Evolutionary conservation across 2,888 invertebrate species (phyloP).

Genomic region (Melipona bicolor): DNA sequence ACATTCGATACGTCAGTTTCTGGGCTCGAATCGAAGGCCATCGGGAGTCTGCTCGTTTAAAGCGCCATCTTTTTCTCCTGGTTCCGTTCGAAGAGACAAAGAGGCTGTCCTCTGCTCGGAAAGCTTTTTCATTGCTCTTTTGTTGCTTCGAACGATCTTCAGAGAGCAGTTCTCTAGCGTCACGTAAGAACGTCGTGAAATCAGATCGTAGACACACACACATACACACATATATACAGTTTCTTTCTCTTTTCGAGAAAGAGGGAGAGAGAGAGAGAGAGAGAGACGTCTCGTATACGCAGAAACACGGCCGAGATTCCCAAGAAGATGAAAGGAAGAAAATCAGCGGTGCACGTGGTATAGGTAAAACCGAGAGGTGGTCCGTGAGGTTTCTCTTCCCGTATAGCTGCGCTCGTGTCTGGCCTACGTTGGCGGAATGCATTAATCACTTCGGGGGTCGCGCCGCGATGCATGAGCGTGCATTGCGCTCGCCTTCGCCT

Average conservation of each 20-base stretch:
- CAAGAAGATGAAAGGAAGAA: slow-evolving; percentile 79
- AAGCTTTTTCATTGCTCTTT: slow-evolving; percentile 47
- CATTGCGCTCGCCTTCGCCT: slow-evolving; percentile 54
- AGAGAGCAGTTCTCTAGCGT: slow-evolving; percentile 52
- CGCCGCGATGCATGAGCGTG: slow-evolving; percentile 65
- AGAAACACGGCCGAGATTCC: slow-evolving; percentile 67
- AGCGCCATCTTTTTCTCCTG: not conserved
- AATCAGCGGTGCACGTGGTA: slow-evolving; percentile 81
- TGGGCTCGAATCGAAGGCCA: not conserved
- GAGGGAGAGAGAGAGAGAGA: too few relatives aligned
- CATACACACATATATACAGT: not conserved
- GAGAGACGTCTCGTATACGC: slow-evolving; percentile 20
- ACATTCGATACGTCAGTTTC: not conserved
- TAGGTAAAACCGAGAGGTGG: slow-evolving; percentile 66
- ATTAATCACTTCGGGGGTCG: slow-evolving; percentile 78
- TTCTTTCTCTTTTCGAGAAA: not conserved
- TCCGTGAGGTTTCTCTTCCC: slow-evolving; percentile 49
- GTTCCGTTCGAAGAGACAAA: slow-evolving; percentile 8
- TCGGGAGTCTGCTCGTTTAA: slow-evolving; percentile 8
- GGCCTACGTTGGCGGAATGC: slow-evolving; percentile 78
- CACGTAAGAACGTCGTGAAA: slow-evolving; percentile 67
- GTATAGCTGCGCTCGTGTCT: slow-evolving; percentile 67
- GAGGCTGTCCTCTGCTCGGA: slow-evolving; percentile 21
- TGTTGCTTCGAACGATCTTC: slow-evolving; percentile 50
- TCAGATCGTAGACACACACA: slow-evolving; percentile 59